phyloP scores from a whole-genome alignment of 2,888 invertebrate genomes.

The Lobophora halterata region DNA sequence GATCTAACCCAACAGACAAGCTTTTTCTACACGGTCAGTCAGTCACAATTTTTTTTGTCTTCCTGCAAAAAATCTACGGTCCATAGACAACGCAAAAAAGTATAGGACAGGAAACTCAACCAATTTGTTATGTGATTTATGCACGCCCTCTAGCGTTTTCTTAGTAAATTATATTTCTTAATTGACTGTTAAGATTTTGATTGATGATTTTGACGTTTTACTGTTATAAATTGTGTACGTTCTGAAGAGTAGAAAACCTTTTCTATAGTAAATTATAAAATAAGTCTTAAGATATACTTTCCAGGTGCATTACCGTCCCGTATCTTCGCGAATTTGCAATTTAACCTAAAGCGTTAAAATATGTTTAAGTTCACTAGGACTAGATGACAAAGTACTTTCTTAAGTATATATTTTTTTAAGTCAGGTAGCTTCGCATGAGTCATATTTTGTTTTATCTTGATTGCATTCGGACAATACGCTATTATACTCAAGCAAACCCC shows the following conservation, averaged over 20 bases:
- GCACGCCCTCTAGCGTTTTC: constrained; percentile 32
- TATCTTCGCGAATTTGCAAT: no score
- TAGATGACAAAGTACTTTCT: no score
- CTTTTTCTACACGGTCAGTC: constrained; percentile 9
- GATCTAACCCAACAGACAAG: constrained; percentile 4
- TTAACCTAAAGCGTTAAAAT: no score
- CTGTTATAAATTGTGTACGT: no score
- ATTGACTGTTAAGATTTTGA: constrained; percentile 40
- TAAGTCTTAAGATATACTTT: no score
- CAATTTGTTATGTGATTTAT: constrained; percentile 38
- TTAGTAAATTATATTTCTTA: constrained; percentile 40
- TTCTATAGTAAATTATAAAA: no score
- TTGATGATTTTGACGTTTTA: constrained; percentile 22
- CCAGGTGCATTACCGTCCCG: no score
- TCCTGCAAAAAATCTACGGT: constrained; percentile 16
- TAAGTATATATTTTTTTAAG: constrained; percentile 11
- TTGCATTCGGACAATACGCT: constrained; percentile 20
- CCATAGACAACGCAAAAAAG: constrained; percentile 31
- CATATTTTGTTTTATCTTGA: constrained; percentile 17
- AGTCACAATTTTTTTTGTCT: constrained; percentile 6
- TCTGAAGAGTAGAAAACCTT: no score
- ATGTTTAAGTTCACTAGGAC: no score
- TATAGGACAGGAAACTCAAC: constrained; percentile 35
- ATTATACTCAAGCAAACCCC: constrained; percentile 17
- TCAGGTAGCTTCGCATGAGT: constrained; percentile 16